A percentile compares a stretch with the other conserved stretches of the same genome.
phyloP scores from a whole-genome alignment of 1,140 invertebrate genomes.

The Gonatopus flavifemur region DNA sequence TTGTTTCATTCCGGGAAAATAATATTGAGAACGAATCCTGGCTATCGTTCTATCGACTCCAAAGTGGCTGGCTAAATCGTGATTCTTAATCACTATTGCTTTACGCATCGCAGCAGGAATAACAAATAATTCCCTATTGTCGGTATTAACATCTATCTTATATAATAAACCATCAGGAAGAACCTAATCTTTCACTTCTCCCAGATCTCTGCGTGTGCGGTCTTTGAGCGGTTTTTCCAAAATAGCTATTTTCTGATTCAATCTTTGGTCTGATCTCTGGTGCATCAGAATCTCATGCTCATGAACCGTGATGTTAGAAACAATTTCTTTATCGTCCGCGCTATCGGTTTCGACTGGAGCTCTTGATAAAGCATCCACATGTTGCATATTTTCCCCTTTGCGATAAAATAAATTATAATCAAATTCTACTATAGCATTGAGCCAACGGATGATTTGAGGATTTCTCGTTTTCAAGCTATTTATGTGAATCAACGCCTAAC shows the following conservation, averaged over 20 bases:
- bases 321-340: too few relatives aligned
- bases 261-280: not conserved
- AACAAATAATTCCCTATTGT: slow-evolving; percentile 6
- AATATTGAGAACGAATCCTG: slow-evolving; percentile 4
- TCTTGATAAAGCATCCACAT: not conserved
- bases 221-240: not conserved
- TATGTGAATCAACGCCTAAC: slow-evolving; percentile 2
- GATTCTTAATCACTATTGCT: slow-evolving; percentile 4
- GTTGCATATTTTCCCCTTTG: not conserved
- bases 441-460: slow-evolving; percentile 5
- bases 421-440: not conserved
- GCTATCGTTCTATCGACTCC: slow-evolving; percentile 10
- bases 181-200: not conserved
- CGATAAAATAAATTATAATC: not conserved
- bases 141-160: not conserved
- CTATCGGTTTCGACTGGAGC: not conserved
- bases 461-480: slow-evolving; percentile 2
- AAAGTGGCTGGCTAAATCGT: slow-evolving; percentile 8
- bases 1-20: slow-evolving; percentile 8
- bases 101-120: slow-evolving; percentile 8
- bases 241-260: slow-evolving; percentile 9
- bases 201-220: not conserved
- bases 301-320: not conserved
- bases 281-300: slow-evolving; percentile 6
- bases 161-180: not conserved